Conservation (phyloP, 2,888 invertebrate species). For the Leptopilina syphax region DNA sequence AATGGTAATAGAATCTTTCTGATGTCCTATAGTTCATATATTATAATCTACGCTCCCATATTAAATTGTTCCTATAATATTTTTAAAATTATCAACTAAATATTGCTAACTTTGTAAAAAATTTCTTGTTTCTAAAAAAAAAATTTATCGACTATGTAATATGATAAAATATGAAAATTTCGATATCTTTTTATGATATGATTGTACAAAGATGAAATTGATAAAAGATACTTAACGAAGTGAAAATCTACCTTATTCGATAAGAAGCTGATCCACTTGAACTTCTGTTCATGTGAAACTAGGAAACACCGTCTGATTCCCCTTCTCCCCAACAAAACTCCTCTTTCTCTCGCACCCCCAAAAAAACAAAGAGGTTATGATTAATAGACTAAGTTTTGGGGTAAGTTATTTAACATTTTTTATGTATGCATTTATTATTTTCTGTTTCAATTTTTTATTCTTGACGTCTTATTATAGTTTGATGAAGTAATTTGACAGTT, state of each 20-base stretch:
- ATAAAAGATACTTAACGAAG: slow-evolving; percentile 19
- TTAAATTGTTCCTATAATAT: too few species aligned
- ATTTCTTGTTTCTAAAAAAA: too few species aligned
- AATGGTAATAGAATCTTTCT: too few species aligned
- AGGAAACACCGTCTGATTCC: slow-evolving; percentile 12
- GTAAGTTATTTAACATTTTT: background rate
- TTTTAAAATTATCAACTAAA: too few species aligned
- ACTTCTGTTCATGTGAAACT: background rate
- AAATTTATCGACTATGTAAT: too few species aligned
- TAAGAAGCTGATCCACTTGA: slow-evolving; percentile 3
- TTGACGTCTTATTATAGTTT: background rate
- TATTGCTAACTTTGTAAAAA: too few species aligned
- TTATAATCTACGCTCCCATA: too few species aligned
- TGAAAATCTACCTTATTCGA: slow-evolving; percentile 19
- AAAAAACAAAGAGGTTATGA: background rate
- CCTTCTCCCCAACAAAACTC: background rate
- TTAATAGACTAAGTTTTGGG: background rate
- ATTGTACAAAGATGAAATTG: slow-evolving; percentile 27
- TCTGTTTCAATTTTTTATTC: background rate
- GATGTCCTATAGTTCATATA: too few species aligned
- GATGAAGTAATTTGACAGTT: slow-evolving; percentile 9
- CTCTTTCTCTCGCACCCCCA: too few species aligned
- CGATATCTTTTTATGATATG: slow-evolving; percentile 1
- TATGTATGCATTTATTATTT: slow-evolving; percentile 23
- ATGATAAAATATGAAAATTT: background rate